phyloP scores from a whole-genome alignment of 2,113 vertebrate species.

The Psittacara wagleri region DNA sequence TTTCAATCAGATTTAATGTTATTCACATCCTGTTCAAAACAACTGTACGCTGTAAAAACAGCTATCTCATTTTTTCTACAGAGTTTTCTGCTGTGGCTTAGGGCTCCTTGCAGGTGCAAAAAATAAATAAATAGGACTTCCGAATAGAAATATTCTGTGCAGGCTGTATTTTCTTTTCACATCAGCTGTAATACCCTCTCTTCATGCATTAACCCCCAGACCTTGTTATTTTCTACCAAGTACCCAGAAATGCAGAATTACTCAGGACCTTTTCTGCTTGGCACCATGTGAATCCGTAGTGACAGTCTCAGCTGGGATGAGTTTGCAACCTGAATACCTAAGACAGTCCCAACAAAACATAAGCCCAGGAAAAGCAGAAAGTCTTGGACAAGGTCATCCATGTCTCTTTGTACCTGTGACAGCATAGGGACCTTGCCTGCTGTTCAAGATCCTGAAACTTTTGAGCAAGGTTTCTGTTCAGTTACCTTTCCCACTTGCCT shows the following conservation, averaged over 20 bases:
- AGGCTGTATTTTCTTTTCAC: background rate
- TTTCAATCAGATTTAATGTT: constrained; percentile 45
- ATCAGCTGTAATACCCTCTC: background rate
- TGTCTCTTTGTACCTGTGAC: accelerated
- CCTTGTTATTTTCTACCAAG: background rate
- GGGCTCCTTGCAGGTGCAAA: background rate
- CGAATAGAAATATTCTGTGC: background rate
- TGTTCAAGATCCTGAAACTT: background rate
- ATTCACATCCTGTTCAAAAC: constrained; percentile 31
- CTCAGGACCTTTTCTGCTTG: background rate
- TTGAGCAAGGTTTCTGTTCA: background rate
- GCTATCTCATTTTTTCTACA: background rate
- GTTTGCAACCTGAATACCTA: constrained; percentile 17
- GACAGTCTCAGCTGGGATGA: constrained; percentile 30
- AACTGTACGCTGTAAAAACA: constrained; percentile 42
- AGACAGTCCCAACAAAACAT: background rate
- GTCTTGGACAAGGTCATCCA: constrained; percentile 20
- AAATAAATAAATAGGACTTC: constrained; percentile 13
- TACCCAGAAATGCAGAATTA: background rate
- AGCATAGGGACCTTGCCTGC: background rate
- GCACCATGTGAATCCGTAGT: background rate
- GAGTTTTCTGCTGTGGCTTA: constrained; percentile 5
- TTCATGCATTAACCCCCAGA: background rate
- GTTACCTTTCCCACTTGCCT: background rate
- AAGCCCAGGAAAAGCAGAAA: background rate